Percentiles rank a stretch among this genome's conserved stretches.
phyloP scores from a whole-genome alignment of 2,113 vertebrate species.

The mouse (Mus musculus) region DNA sequence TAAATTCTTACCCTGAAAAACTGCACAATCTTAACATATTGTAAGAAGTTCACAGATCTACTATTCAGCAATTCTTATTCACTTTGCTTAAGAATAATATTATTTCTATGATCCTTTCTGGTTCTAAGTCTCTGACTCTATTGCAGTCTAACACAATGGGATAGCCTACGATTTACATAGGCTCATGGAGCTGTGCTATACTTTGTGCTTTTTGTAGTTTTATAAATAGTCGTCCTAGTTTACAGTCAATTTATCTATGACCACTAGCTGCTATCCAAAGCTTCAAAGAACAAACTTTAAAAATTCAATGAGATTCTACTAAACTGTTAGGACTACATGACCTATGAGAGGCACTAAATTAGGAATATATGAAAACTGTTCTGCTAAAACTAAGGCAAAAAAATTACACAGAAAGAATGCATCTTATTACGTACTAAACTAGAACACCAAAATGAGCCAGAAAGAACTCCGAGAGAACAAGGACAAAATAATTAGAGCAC shows the following conservation, averaged over 20 bases:
- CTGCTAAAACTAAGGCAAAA: conserved; percentile 34
- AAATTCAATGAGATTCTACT: conserved; percentile 8
- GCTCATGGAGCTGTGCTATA: not conserved
- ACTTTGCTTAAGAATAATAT: not conserved
- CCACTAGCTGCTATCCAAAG: conserved; percentile 10
- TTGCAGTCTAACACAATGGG: not conserved
- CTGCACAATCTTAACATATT: not conserved
- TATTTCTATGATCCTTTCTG: conserved; percentile 5
- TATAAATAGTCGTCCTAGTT: conserved; percentile 48
- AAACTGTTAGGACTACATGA: not conserved
- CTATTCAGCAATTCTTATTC: not conserved
- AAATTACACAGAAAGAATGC: conserved; percentile 36
- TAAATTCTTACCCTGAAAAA: not conserved
- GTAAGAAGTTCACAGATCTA: conserved; percentile 35
- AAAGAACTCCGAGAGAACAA: conserved; percentile 8
- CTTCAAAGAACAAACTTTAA: conserved; percentile 4
- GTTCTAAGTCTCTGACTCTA: conserved; percentile 41
- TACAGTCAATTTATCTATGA: conserved; percentile 26
- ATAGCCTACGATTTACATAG: conserved; percentile 17
- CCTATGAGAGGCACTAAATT: not conserved
- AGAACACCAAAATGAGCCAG: conserved; percentile 39
- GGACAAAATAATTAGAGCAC: not conserved
- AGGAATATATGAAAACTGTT: not conserved
- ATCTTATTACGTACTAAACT: conserved; percentile 54
- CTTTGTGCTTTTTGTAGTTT: not conserved